These are phyloP conservation scores for Numida meleagris DNA, from an alignment of 2,113 vertebrate species.

Conservation along the genomic window DNA sequence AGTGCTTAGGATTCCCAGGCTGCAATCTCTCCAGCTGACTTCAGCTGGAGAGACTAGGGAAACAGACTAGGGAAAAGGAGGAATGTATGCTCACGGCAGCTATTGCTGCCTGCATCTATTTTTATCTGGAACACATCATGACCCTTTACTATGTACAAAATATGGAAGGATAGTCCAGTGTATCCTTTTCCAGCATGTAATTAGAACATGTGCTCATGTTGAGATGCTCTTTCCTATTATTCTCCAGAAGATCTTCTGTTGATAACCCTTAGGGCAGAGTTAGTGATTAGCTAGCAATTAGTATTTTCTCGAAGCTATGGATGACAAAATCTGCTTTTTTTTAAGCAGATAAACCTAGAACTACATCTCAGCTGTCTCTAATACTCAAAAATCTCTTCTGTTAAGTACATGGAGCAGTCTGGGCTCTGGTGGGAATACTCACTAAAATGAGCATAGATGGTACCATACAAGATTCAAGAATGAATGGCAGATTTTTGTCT, in stretches of 20 bases:
- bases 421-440: not conserved
- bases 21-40: conserved; percentile 20
- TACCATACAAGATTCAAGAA: not conserved
- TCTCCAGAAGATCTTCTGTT: not conserved
- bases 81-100: not conserved
- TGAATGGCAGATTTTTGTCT: not conserved
- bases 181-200: not conserved
- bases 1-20: not conserved
- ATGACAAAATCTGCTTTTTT: not conserved
- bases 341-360: not conserved
- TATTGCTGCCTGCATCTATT: not conserved
- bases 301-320: not conserved
- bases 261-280: not conserved
- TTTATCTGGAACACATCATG: not conserved
- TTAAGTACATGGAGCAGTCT: not conserved
- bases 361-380: not conserved
- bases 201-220: accelerated
- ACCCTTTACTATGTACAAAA: not conserved
- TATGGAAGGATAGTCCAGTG: not conserved
- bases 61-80: not conserved
- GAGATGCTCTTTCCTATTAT: not conserved
- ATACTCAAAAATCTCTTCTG: not conserved
- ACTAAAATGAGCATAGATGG: not conserved
- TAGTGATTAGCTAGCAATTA: not conserved
- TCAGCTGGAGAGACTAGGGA: too few relatives aligned